Evolutionary conservation across 2,888 invertebrate genomes (phyloP), one percentile per base, ranked within the genome.

Genomic region (Nesidiocoris tenuis): DNA sequence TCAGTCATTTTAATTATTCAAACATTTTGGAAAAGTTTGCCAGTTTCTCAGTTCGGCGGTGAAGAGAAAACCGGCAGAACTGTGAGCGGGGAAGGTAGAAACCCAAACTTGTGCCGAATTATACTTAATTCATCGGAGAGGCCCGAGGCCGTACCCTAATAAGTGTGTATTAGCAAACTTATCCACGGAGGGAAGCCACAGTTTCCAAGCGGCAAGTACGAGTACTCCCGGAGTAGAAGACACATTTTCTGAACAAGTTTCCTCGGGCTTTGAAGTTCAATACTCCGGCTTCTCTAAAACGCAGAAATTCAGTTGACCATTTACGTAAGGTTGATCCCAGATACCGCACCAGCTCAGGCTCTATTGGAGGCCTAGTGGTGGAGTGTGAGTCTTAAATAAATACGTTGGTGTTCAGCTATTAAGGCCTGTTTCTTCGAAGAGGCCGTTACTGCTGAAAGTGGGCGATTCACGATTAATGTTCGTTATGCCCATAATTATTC

Each of bases 71-170:
- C 39, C 12, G 39, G 39, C 39, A 12, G 12, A 39, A 3, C 39
- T 39, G 39, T 7, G 39, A 39, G 5, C 39, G 39, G 12, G 39
- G 39, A 39, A 39, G 39, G 39, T 12, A 7, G 3, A 39, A 59
- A 18, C 59, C 59, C 21, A 18, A 61, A 72, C 24, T 72, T 72
- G 72, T 72, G n/a, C 72, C 72, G 63, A 72, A 61, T 72, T 72
- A 72, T 72, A 72, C 54, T 63, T 72, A 72, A 72, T 72, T 72
- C 63, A 72, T 72, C 54, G 72, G 12, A 72, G 61, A 72, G 72
- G 61, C 72, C 72, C 21, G 39, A 17, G 61, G 63, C 21, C 61
- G n/a, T 5, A 17, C 18, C n/a, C 7, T 63, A 61, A 72, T 72
- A 72, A 72, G 61, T 59, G 59, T 59, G 59, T 61, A 61, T 39